A percentile compares a stretch with the other conserved stretches of the same genome.
Evolutionary conservation across 2,113 vertebrate species (phyloP).

Genomic region (Plecotus auritus): DNA sequence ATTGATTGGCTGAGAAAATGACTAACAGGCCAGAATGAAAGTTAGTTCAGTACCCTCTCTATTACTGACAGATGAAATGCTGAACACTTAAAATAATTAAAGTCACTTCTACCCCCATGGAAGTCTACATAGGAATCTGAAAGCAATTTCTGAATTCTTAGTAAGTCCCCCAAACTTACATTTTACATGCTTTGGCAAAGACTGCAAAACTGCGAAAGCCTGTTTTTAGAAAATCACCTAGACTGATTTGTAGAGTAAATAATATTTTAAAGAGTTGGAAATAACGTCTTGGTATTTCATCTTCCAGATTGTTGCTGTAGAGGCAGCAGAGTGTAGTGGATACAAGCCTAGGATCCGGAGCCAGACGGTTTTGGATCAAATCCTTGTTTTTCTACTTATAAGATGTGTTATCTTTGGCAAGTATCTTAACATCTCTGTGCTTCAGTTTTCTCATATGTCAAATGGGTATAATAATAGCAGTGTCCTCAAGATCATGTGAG

Average conservation of each 20-base stretch:
- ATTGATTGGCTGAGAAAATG: neutral
- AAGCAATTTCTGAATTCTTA: constrained; percentile 28
- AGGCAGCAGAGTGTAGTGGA: neutral
- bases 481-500: neutral
- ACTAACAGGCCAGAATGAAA: neutral
- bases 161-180: neutral
- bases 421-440: neutral
- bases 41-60: neutral
- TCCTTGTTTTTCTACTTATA: neutral
- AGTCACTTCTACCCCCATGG: neutral
- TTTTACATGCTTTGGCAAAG: constrained; percentile 56
- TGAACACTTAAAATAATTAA: neutral
- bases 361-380: constrained; percentile 30
- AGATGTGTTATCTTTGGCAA: neutral
- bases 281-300: constrained; percentile 55
- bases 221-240: constrained; percentile 67
- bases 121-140: constrained; percentile 27
- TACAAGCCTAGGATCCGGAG: neutral
- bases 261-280: constrained; percentile 62
- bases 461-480: constrained; percentile 12
- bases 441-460: constrained; percentile 35
- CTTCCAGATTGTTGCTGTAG: constrained; percentile 44
- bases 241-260: constrained; percentile 60
- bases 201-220: constrained; percentile 16
- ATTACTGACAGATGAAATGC: neutral